Percentiles rank a stretch among this genome's conserved stretches.
Conservation (phyloP, 2,113 vertebrate species). For the Platichthys flesus region DNA sequence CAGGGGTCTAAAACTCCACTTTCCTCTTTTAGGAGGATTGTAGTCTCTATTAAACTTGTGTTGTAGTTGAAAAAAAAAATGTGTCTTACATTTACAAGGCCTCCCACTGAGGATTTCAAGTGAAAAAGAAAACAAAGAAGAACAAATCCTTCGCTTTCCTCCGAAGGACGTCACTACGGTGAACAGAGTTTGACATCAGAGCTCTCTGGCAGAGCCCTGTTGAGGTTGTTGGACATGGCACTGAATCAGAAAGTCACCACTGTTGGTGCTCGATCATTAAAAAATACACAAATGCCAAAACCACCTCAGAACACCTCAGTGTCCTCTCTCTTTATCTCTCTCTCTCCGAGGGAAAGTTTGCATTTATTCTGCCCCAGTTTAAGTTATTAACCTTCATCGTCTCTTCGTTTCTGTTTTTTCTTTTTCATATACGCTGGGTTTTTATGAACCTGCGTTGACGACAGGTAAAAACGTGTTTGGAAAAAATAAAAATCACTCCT, state of each 20-base stretch:
- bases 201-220: slow-evolving; percentile 28
- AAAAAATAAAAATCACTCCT: slow-evolving; percentile 43
- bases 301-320: slow-evolving; percentile 77
- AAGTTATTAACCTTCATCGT: slow-evolving; percentile 63
- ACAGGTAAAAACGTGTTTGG: slow-evolving; percentile 46
- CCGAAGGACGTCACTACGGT: slow-evolving; percentile 49
- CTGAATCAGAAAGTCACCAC: slow-evolving; percentile 65
- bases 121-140: slow-evolving; percentile 40
- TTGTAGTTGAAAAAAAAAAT: slow-evolving; percentile 68
- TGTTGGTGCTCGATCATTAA: slow-evolving; percentile 58
- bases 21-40: slow-evolving; percentile 60
- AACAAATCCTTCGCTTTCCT: slow-evolving; percentile 60
- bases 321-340: slow-evolving; percentile 60
- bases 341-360: slow-evolving; percentile 66
- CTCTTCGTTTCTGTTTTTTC: slow-evolving; percentile 47
- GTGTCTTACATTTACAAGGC: slow-evolving; percentile 73
- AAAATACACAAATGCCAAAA: slow-evolving; percentile 69
- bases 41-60: slow-evolving; percentile 67
- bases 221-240: slow-evolving; percentile 68
- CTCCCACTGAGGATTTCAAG: slow-evolving; percentile 61
- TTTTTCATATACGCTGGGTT: slow-evolving; percentile 42
- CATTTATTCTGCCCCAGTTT: slow-evolving; percentile 64
- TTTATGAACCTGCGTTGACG: slow-evolving; percentile 66
- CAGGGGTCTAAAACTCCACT: slow-evolving; percentile 63
- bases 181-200: slow-evolving; percentile 38